Conservation (phyloP, 2,888 invertebrate species). For the Endomychus coccineus region DNA sequence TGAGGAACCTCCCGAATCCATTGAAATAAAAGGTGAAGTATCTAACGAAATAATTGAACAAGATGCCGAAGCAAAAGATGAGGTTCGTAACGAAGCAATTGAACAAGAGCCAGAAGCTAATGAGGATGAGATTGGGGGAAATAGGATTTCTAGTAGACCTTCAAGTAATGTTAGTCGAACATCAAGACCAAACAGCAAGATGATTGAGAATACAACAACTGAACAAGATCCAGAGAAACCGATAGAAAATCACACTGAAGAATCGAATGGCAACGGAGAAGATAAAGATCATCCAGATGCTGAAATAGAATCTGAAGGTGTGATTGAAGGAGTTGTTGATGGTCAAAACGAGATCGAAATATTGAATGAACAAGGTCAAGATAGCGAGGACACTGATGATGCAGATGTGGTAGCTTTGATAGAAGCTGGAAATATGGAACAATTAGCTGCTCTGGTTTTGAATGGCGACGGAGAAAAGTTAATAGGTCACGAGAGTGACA, state of each 20-base stretch:
- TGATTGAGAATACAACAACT: slow-evolving; percentile 7
- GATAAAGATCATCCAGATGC: slow-evolving; percentile 19
- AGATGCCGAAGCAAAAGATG: too few species aligned
- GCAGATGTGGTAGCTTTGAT: slow-evolving; percentile 60
- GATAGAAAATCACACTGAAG: slow-evolving; percentile 14
- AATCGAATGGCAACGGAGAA: slow-evolving; percentile 10
- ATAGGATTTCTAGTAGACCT: too few species aligned
- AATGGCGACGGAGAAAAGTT: slow-evolving; percentile 80
- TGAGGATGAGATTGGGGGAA: too few species aligned
- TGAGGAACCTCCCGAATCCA: background rate
- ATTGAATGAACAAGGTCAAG: slow-evolving; percentile 45
- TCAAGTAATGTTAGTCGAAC: background rate
- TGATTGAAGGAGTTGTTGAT: slow-evolving; percentile 43
- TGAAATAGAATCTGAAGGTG: slow-evolving; percentile 32
- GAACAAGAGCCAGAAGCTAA: too few species aligned
- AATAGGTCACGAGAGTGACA: slow-evolving; percentile 60
- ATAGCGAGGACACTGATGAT: slow-evolving; percentile 48
- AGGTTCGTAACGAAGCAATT: too few species aligned
- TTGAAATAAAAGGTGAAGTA: background rate
- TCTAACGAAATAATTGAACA: background rate
- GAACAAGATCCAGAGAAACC: slow-evolving; percentile 13
- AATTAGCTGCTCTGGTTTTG: slow-evolving; percentile 79
- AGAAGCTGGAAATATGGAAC: slow-evolving; percentile 76
- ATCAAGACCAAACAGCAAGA: background rate
- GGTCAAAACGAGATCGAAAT: slow-evolving; percentile 42